phyloP scores from a whole-genome alignment of 2,797 vertebrate species.

The Sciurus vulgaris region DNA sequence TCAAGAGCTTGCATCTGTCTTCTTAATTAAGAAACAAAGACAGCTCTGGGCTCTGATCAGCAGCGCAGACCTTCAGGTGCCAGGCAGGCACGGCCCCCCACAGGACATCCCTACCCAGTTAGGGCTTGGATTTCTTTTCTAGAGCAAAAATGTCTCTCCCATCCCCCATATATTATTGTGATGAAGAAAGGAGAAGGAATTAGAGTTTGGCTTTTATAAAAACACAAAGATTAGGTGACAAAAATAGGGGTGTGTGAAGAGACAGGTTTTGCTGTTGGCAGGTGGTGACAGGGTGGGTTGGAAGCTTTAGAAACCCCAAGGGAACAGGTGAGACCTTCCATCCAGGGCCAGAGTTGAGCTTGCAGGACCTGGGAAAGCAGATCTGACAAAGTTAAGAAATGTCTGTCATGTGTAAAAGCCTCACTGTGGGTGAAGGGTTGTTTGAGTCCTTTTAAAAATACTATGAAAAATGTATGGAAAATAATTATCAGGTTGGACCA shows the following conservation, averaged over 20 bases:
- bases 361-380: not conserved
- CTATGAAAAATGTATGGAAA: not conserved
- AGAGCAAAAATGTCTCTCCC: not conserved
- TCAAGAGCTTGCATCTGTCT: not conserved
- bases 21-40: conserved; percentile 12
- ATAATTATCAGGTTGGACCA: not conserved
- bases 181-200: not conserved
- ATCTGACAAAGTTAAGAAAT: not conserved
- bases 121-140: not conserved
- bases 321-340: not conserved
- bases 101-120: not conserved
- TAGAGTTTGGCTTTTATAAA: not conserved
- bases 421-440: not conserved
- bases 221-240: not conserved
- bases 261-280: not conserved
- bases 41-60: not conserved
- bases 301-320: not conserved
- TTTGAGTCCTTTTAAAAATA: not conserved
- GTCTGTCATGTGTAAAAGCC: not conserved
- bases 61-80: not conserved
- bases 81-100: not conserved
- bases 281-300: not conserved
- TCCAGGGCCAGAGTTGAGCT: not conserved
- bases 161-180: not conserved
- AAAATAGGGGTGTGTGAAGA: not conserved